Base-by-base conservation (phyloP, 2,113 vertebrate genomes). In the Zootoca vivipara region DNA sequence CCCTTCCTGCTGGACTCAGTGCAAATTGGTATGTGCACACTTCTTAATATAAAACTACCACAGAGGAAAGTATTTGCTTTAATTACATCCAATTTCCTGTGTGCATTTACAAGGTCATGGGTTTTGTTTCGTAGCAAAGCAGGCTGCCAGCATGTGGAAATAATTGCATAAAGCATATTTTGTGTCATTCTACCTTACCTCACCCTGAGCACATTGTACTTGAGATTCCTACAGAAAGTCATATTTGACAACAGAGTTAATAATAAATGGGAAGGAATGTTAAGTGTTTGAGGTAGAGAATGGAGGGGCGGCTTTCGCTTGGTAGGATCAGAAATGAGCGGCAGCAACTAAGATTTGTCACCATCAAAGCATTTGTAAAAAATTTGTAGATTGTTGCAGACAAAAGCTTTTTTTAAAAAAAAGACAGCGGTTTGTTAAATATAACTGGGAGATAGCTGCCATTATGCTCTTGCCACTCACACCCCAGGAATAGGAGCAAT, bases 121-220 rank as follows among this genome's bases (percentile, higher is more conserved):
- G 58, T 56, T 70, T 78, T 56, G 62, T 83, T 88, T 83, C 81
- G 83, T 69, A 67, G 56, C 46, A 70, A 83, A 83, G 64, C 10
- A 7, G 30, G 18, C 4, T 82, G 18, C 38, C 78, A 87, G 67
- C 30, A 16, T 78, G 38, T 82, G 58, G 70, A 77, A 40, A 46
- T 56, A 62, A 62, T 20, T 62, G 16, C 58, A 62, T 62, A 56
- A 56, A 58, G 72, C 42, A 40, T 65, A 33, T 28, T 69, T 26
- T 69, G 46, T 83, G 33, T 28, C 15, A 22, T 22, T 35, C 20
- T 35, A 2, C 15, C 15, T 52, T 52, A 52, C 46, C 2, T 28
- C 16, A 35, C 24, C 12, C 62, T n/a, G 16, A 35, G 7, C 24
- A 77, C 15, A 52, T 18, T 46, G 1, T 74, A 72, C 28, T 52